Evolutionary conservation across 2,888 invertebrate genomes (phyloP).

Genomic region (Heliconius ethilla): DNA sequence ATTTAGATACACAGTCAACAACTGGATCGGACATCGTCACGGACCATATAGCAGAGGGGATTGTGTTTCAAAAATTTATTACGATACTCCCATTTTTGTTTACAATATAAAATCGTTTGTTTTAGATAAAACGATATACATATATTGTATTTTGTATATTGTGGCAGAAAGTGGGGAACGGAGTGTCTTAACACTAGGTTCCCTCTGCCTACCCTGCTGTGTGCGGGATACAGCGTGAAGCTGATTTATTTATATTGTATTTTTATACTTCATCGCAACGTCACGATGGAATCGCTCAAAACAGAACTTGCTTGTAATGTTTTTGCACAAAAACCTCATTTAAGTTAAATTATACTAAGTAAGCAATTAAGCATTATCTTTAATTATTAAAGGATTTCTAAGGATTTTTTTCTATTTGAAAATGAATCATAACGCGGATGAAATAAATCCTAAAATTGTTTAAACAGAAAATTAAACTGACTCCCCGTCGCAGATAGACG

Average conservation of each 20-base stretch:
- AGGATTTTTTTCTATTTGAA: neutral
- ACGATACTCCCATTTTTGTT: neutral
- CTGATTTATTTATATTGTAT: no score
- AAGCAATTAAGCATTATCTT: constrained; percentile 9
- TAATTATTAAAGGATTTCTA: neutral
- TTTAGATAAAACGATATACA: neutral
- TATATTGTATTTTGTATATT: neutral
- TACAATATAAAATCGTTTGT: neutral
- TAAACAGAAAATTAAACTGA: neutral
- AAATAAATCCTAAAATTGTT: neutral
- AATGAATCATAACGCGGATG: neutral
- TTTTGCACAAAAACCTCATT: neutral
- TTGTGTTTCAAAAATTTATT: constrained; percentile 6
- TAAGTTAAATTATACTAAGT: neutral
- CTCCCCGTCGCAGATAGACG: neutral
- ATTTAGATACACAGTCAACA: neutral
- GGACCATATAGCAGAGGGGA: neutral
- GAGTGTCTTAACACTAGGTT: no score
- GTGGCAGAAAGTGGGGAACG: no score
- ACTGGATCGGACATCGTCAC: constrained; percentile 11
- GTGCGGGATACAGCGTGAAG: no score
- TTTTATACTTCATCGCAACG: neutral
- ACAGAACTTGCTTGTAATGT: neutral
- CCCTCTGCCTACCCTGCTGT: no score
- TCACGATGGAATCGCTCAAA: neutral